These are phyloP conservation scores for Nilaparvata lugens DNA, from an alignment of 1,140 invertebrate genomes.

Conservation along the genomic window DNA sequence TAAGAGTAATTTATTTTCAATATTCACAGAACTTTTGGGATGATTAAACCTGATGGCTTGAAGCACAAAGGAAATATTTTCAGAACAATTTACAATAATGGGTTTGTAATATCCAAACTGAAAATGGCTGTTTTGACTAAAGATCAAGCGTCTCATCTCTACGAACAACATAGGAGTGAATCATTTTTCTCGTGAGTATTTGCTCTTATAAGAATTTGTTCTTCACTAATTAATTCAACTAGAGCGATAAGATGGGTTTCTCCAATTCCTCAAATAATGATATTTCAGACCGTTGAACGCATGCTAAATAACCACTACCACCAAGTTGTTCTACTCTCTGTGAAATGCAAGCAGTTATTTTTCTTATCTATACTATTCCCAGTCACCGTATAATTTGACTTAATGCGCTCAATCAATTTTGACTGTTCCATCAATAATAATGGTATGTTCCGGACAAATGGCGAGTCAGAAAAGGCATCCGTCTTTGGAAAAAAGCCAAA, in stretches of 20 bases:
- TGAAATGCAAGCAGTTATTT: not conserved
- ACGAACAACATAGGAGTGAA: slow-evolving; percentile 42
- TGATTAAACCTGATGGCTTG: slow-evolving; percentile 64
- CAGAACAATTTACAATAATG: slow-evolving; percentile 49
- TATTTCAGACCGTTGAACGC: not conserved
- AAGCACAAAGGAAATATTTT: slow-evolving; percentile 64
- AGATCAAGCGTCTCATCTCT: slow-evolving; percentile 51
- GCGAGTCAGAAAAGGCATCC: too few relatives aligned
- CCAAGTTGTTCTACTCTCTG: not conserved
- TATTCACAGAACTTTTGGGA: slow-evolving; percentile 56
- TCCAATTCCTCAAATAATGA: too few relatives aligned
- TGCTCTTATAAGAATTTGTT: not conserved
- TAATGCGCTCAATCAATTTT: too few relatives aligned
- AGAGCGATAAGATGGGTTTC: not conserved
- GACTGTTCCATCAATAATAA: too few relatives aligned
- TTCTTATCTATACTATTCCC: not conserved
- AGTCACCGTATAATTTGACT: too few relatives aligned
- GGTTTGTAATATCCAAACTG: slow-evolving; percentile 60
- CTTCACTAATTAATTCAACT: not conserved
- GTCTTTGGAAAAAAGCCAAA: too few relatives aligned
- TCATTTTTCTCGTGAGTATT: slow-evolving; percentile 48
- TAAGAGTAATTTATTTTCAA: too few relatives aligned
- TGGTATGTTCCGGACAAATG: too few relatives aligned
- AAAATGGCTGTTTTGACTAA: slow-evolving; percentile 55
- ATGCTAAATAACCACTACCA: not conserved